A percentile compares a stretch with the other conserved stretches of the same genome.
These are phyloP conservation scores for Panorpa germanica DNA, from an alignment of 2,888 invertebrate genomes.

Conservation along the genomic window DNA sequence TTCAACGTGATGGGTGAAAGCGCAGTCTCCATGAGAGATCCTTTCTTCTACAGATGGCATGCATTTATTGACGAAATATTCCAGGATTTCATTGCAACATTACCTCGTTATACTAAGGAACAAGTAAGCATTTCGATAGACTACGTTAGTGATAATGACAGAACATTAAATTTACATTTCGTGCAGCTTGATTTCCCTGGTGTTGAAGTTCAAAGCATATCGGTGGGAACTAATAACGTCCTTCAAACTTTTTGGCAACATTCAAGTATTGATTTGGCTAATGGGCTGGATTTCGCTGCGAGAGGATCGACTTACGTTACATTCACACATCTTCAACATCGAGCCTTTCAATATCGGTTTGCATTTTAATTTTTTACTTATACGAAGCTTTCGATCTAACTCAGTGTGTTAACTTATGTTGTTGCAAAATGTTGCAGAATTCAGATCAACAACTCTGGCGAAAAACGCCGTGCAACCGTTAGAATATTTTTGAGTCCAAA, in stretches of 20 bases:
- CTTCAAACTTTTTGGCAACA: conserved; percentile 18
- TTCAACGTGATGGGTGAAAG: conserved; percentile 20
- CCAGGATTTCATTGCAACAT: conserved; percentile 17
- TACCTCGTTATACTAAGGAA: conserved; percentile 16
- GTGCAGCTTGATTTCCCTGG: background rate
- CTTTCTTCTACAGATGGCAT: conserved; percentile 22
- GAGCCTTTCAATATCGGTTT: too few species aligned
- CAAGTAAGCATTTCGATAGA: conserved; percentile 12
- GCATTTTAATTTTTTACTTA: too few species aligned
- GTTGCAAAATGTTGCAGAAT: too few species aligned
- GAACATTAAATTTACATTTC: too few species aligned
- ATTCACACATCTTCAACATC: conserved; percentile 18
- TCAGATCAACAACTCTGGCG: conserved; percentile 10
- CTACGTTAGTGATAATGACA: too few species aligned
- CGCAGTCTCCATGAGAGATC: conserved; percentile 21
- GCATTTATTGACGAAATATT: conserved; percentile 20
- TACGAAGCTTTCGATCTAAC: too few species aligned
- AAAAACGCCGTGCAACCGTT: conserved; percentile 15
- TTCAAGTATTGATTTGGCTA: conserved; percentile 18
- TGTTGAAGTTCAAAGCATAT: conserved; percentile 6
- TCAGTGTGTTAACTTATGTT: too few species aligned
- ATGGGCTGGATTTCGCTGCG: conserved; percentile 19
- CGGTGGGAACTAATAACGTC: conserved; percentile 9
- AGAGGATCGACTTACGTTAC: conserved; percentile 13
- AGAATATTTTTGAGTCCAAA: conserved; percentile 21